Evolutionary conservation across 2,797 vertebrate genomes (phyloP).

Genomic region (Pelochelys cantorii): DNA sequence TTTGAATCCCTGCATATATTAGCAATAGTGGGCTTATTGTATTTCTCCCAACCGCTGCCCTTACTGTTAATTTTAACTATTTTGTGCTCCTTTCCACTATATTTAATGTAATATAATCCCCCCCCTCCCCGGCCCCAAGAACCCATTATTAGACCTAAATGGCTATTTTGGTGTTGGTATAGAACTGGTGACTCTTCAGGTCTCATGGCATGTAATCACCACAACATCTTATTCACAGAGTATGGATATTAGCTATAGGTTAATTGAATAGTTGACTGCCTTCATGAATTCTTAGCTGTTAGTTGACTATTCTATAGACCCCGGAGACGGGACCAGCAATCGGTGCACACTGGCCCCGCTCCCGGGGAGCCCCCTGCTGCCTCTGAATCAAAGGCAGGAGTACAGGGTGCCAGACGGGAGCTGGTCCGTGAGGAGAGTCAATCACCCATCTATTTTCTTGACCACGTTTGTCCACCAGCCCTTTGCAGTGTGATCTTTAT

Average conservation of each 20-base stretch:
- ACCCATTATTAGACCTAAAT: background rate
- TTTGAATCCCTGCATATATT: background rate
- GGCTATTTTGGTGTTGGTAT: background rate
- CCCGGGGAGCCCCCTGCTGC: too few relatives aligned
- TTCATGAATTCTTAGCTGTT: too few relatives aligned
- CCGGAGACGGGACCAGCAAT: too few relatives aligned
- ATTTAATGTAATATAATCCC: too few relatives aligned
- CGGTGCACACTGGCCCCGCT: too few relatives aligned
- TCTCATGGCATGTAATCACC: background rate
- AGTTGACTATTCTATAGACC: too few relatives aligned
- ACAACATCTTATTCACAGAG: background rate
- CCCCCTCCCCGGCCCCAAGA: background rate
- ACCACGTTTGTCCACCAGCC: background rate
- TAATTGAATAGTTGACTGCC: too few relatives aligned
- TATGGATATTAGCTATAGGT: background rate
- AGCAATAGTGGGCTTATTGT: background rate
- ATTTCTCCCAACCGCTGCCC: background rate
- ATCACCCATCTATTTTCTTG: background rate
- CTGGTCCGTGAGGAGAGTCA: background rate
- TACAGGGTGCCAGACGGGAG: background rate
- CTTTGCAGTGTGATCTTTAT: slow-evolving; percentile 30
- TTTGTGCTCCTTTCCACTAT: background rate
- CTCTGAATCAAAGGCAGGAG: background rate
- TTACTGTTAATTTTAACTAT: background rate
- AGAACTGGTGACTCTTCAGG: background rate